Conservation (phyloP, 2,113 vertebrate genomes). For the Brachionichthys hirsutus region DNA sequence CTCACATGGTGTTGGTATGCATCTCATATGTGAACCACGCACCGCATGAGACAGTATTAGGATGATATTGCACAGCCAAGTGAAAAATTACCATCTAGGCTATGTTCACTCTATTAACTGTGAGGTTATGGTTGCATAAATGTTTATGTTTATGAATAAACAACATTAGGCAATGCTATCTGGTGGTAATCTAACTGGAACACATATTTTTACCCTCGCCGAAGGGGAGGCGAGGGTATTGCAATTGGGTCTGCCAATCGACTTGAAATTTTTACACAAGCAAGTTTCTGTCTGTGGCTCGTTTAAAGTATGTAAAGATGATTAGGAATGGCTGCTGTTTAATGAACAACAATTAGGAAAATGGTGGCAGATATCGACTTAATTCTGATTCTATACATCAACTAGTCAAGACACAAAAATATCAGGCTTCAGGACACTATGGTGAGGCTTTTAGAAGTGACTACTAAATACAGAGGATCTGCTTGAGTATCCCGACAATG, state of each 20-base stretch:
- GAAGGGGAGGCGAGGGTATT: too few species aligned
- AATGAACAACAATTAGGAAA: background rate
- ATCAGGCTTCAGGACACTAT: background rate
- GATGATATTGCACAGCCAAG: constrained; percentile 24
- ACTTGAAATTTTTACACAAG: too few species aligned
- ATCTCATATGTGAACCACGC: constrained; percentile 14
- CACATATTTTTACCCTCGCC: background rate
- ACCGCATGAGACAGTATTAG: constrained; percentile 21
- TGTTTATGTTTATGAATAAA: constrained; percentile 25
- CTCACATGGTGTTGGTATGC: constrained; percentile 33
- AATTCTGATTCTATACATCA: background rate
- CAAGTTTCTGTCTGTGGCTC: too few species aligned
- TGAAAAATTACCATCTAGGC: constrained; percentile 27
- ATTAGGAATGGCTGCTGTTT: constrained; percentile 4
- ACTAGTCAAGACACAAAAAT: background rate
- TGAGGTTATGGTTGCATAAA: constrained; percentile 6
- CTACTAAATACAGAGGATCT: background rate
- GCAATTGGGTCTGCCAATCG: too few species aligned
- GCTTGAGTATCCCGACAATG: background rate
- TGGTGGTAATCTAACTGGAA: constrained; percentile 1
- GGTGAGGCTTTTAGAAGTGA: background rate
- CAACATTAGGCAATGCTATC: constrained; percentile 13
- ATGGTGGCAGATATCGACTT: background rate
- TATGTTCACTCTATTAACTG: constrained; percentile 18
- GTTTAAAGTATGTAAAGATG: background rate